Percentiles rank a stretch among this genome's conserved stretches.
phyloP scores from a whole-genome alignment of 2,797 vertebrate species.

The Podarcis siculus region DNA sequence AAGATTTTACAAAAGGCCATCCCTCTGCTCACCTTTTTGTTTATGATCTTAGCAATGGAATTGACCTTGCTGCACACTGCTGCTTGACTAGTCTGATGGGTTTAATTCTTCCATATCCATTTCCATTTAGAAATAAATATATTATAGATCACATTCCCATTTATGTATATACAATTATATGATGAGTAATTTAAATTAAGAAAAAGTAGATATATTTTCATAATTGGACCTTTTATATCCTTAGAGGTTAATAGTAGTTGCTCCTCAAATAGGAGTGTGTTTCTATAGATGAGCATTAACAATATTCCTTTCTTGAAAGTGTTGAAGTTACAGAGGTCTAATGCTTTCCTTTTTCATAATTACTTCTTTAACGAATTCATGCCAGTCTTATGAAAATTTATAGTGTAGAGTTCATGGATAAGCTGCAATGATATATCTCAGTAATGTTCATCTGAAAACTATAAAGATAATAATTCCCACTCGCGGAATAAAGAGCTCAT shows the following conservation, averaged over 20 bases:
- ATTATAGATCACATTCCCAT: not conserved
- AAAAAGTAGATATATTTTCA: not conserved
- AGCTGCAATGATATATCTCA: too few species aligned
- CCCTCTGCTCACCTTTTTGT: too few species aligned
- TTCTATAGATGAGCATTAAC: not conserved
- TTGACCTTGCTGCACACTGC: too few species aligned
- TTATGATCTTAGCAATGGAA: too few species aligned
- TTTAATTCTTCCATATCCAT: not conserved
- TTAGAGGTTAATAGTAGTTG: not conserved
- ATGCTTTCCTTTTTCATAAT: not conserved
- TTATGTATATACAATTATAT: not conserved
- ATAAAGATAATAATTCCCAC: not conserved
- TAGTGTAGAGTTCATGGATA: not conserved
- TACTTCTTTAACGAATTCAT: not conserved
- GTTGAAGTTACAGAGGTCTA: not conserved
- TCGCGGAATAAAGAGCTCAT: too few species aligned
- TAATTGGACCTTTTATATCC: not conserved
- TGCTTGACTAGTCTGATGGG: too few species aligned
- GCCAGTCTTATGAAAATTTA: not conserved
- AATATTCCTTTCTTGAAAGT: not conserved
- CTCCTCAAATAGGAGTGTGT: not conserved
- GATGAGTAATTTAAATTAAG: not conserved
- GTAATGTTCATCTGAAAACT: not conserved
- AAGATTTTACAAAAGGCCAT: too few species aligned
- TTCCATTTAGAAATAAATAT: not conserved